Evolutionary conservation across 2,113 vertebrate genomes (phyloP).

Genomic region (Scomber colias): DNA sequence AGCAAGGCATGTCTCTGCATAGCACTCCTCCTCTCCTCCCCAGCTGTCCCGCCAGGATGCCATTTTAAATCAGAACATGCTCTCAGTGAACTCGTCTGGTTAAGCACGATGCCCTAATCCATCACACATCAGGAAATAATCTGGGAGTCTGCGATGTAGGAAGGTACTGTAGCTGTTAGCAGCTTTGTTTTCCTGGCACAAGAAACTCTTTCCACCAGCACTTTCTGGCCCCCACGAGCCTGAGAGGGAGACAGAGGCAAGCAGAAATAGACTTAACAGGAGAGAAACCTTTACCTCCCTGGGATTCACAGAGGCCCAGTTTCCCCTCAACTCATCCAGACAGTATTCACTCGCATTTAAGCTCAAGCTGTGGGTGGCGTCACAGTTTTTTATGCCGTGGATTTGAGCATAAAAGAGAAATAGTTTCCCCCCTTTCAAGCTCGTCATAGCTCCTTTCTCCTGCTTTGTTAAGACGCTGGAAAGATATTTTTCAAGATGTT

Average conservation of each 20-base stretch:
- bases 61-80: conserved; percentile 21
- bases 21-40: neutral
- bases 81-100: conserved; percentile 10
- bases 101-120: conserved; percentile 37
- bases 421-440: neutral
- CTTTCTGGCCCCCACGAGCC: conserved; percentile 31
- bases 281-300: conserved; percentile 6
- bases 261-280: conserved; percentile 43
- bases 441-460: neutral
- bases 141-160: conserved; percentile 51
- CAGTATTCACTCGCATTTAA: conserved; percentile 21
- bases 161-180: conserved; percentile 46
- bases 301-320: conserved; percentile 10
- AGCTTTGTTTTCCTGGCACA: conserved; percentile 65
- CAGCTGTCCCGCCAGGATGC: conserved; percentile 3
- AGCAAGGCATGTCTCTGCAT: neutral
- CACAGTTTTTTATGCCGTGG: neutral
- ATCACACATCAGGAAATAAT: conserved; percentile 64
- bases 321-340: conserved; percentile 30
- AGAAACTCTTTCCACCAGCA: conserved; percentile 50
- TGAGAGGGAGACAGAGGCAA: conserved; percentile 11
- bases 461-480: conserved; percentile 18
- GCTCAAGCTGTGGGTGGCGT: conserved; percentile 33
- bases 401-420: conserved; percentile 16
- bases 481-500: conserved; percentile 12